Base-by-base conservation (phyloP, 2,113 vertebrate species). In the Mustelus asterias region DNA sequence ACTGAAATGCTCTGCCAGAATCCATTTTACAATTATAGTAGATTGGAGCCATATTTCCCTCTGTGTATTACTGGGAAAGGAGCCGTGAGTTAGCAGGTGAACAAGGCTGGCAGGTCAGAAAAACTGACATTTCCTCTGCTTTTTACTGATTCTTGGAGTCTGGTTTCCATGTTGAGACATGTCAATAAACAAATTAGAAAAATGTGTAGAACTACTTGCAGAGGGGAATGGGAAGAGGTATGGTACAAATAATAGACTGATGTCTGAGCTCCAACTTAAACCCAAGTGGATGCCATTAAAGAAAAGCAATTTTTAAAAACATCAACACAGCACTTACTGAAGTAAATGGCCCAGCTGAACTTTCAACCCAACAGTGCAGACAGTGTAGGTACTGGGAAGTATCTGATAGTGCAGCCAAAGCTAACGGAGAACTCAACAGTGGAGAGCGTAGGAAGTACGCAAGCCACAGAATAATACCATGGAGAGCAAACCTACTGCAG, bases 1-100 rank as follows among this genome's bases (percentile, higher is more conserved):
- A 90, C 29, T 60, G 48, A 60, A 90, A 90, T 60, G 26, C 24
- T 90, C 88, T 90, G 48, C 88, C 88, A 90, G 88, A 90, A 90
- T 90, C 88, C 88, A 90, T 90, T 90, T 60, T 90, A 90, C 58
- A 90, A 60, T 33, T n/a, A 60, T 90, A 90, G 58, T 90, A 90
- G 11, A 90, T 60, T 90, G 18, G 88, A 90, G 88, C 58, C 48
- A 90, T 60, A 60, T 83, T 41, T 83, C 37, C 80, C 80, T 83
- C 16, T 83, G 80, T 44, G n/a, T 44, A 83, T 41, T 83, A 83
- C 80, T 83, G 80, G 80, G 80, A 83, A 37, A 83, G 18, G 4
- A 83, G 80, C 80, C 18, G 16, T 83, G 37, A 83, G 37, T 83
- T 83, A 83, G 80, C 80, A 83, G 80, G 37, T 83, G 80, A 83